Base-by-base conservation (phyloP, 1,140 invertebrate species). In the Bactericera cockerelli region DNA sequence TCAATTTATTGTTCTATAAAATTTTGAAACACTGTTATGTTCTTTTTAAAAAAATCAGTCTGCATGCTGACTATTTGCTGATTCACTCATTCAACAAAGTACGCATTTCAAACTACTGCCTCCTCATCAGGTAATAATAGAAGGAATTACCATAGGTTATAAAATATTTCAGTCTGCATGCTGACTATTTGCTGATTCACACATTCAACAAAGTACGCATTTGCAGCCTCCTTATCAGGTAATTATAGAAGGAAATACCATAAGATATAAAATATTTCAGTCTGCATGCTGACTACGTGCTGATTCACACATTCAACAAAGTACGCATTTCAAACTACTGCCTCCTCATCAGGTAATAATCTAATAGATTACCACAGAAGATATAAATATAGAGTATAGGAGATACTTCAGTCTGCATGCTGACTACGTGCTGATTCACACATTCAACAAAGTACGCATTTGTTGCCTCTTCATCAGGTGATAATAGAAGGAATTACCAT, bases 391-490 rank as follows among this genome's bases (percentile, higher is more conserved):
- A n/a, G n/a, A n/a, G n/a, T n/a, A n/a, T n/a, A n/a, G n/a, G n/a
- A n/a, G n/a, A n/a, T n/a, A n/a, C n/a, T n/a, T n/a, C 70, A 72
- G 78, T 62, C 77, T 78, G 61, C 77, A 85, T 74, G 70, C 73
- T 1, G 74, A 81, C 60, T 73, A 79, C 93, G 89, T 73, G 65
- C 75, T 38, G 75, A 88, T 70, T 92, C 88, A 0, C 79, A 81
- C 55, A 87, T 93, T 62, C 77, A 79, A 63, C 87, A 93, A 76
- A 77, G 83, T 55, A 87, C 91, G 75, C 89, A 93, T 75, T 92
- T 93, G 36, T 69, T 93, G 55, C 77, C n/a, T n/a, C n/a, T n/a
- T n/a, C n/a, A n/a, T n/a, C n/a, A n/a, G n/a, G n/a, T n/a, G n/a
- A n/a, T n/a, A n/a, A n/a, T n/a, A n/a, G n/a, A n/a, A n/a, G n/a